Conservation (phyloP, 2,888 invertebrate genomes). For the Limnephilus lunatus region DNA sequence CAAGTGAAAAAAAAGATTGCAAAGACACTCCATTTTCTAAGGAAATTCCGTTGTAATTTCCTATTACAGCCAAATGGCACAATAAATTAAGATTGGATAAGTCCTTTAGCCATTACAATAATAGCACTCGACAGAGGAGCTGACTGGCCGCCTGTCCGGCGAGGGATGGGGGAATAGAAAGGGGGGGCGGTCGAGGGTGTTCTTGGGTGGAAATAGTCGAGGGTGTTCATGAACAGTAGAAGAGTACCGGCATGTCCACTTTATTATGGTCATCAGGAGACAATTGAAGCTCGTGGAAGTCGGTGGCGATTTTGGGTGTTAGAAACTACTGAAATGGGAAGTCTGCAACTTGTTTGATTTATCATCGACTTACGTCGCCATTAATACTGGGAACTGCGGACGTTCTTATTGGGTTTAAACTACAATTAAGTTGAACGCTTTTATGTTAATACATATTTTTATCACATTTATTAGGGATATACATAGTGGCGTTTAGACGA, state of each 20-base stretch:
- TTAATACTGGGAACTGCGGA: not conserved
- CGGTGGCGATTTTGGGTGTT: not conserved
- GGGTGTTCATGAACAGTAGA: constrained; percentile 3
- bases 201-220: constrained; percentile 11
- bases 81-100: constrained; percentile 65
- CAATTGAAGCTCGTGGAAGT: constrained; percentile 19
- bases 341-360: constrained; percentile 9
- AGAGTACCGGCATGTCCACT: constrained; percentile 33
- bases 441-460: not conserved
- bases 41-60: constrained; percentile 61
- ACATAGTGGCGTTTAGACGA: not conserved
- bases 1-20: constrained; percentile 39
- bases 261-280: constrained; percentile 43
- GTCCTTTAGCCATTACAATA: constrained; percentile 62
- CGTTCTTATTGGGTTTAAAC: not conserved
- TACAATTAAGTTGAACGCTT: not conserved
- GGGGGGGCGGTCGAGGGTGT: not conserved
- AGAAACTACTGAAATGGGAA: constrained; percentile 17
- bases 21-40: constrained; percentile 53
- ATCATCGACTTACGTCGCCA: not conserved
- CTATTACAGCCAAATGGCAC: constrained; percentile 62
- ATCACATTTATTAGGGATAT: not conserved
- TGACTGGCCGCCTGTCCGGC: constrained; percentile 39
- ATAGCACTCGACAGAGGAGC: constrained; percentile 48
- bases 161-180: not conserved